Evolutionary conservation across 2,113 vertebrate species (phyloP), one percentile per base, ranked within the genome.

Genomic region (Seriola dumerili): DNA sequence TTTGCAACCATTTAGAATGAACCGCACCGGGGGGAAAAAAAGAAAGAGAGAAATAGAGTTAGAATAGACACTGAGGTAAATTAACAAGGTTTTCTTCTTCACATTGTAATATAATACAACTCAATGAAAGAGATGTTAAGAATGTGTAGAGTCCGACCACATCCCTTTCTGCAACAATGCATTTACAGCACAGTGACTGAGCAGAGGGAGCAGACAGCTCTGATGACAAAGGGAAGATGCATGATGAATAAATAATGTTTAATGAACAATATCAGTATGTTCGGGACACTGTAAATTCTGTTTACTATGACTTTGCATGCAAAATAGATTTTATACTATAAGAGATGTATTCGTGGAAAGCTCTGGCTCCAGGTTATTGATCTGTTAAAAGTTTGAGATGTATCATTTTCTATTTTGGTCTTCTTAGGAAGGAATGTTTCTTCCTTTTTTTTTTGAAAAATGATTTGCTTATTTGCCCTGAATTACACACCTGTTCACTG

Each of bases 31-130:
- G 48, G 73, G 76, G 38, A 4, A 46, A 71, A 58, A 44, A 19
- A 75, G 58, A 91, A 17, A 83, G 50, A 89, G 65, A 87, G 46
- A 83, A 66, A 78, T 32, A 62, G 8, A 59, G 87, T 92, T 84
- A 90, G 68, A 90, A 88, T 54, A 63, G 38, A 6, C 46, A 54
- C 4, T 16, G 36, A n/a, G 25, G 44, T 59, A 74, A 80, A 72
- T 75, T 14, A 86, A 76, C 44, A 50, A 71, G 69, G 38, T 57
- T 38, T 73, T 63, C 3, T 62, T 57, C 23, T 48, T 77, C 58
- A 72, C 10, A 66, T 8, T 75, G 72, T 80, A 29, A 57, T 32
- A 11, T 2, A 65, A 76, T 36, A 67, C 21, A 76, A 50, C 63
- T 21, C 21, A 36, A 32, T 36, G 7, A 76, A 42, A 69, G 12